Evolutionary conservation across 2,797 vertebrate genomes (phyloP), one percentile per base, ranked within the genome.

Genomic region (Pangasius krempfi): DNA sequence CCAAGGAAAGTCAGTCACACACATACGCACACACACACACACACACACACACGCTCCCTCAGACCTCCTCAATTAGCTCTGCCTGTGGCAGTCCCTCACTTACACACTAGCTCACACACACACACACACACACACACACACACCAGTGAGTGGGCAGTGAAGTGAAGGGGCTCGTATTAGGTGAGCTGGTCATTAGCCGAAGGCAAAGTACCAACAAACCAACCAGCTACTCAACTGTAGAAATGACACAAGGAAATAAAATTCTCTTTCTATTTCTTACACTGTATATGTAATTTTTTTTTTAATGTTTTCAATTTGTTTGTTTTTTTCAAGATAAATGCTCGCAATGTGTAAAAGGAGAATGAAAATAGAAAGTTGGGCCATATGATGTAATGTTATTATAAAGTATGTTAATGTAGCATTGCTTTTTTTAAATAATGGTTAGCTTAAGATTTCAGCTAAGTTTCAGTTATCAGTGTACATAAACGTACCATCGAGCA

Each of bases 11-110:
- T 90, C 33, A 37, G 30, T 22, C 78, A 27, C 52, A 22, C 87
- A 70, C 85, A 90, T 86, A 86, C 87, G 2, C 37, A 86, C 88
- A 88, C 58, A 78, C 70, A 58, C 86, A 87, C 88, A 84, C 80
- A 84, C 50, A 86, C 64, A 88, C 52, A 72, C 86, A 85, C 81
- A 89, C 89, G 87, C 90, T 88, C 86, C 81, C 89, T 86, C 86
- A 92, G 89, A 91, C 88, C 89, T 90, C 84, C 89, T 91, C 91
- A 92, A 92, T 92, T 92, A 92, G 83, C 88, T 90, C 75, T 56
- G 85, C 81, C 85, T 87, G 85, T 89, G 85, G 85, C 80, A 83
- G 88, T 89, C 87, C 84, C 87, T 76, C 84, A 76, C 89, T 84
- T 33, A 68, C 66, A 81, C 82, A 52, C 62, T 81, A 40, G 18